Conservation (phyloP, 1,140 invertebrate species). For the Oryctes rhinoceros region DNA sequence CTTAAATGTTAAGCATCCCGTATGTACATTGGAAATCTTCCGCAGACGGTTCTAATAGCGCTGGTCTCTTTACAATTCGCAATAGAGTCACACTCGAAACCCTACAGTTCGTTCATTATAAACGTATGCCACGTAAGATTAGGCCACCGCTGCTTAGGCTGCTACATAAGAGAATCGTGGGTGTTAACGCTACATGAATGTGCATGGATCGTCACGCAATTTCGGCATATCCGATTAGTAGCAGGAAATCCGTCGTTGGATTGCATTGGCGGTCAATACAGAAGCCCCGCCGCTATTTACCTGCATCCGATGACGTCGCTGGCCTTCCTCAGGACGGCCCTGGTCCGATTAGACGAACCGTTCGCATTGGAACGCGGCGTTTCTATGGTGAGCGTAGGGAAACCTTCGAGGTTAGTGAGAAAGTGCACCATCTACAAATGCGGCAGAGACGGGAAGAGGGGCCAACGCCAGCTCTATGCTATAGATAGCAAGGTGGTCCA, state of each 20-base stretch:
- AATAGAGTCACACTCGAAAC: neutral
- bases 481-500: neutral
- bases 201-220: neutral
- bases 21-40: neutral
- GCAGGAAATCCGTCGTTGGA: neutral
- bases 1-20: no score
- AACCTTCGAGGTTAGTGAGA: neutral
- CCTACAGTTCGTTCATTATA: neutral
- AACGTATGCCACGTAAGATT: slow-evolving; percentile 19
- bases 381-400: neutral
- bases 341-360: neutral
- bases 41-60: neutral
- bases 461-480: neutral
- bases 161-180: neutral
- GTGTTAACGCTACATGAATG: neutral
- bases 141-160: neutral
- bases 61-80: neutral
- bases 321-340: neutral
- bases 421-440: neutral
- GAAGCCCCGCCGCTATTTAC: neutral
- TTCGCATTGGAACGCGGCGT: neutral
- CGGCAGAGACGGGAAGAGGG: neutral
- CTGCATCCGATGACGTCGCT: neutral
- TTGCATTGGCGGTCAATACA: neutral
- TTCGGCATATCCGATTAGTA: neutral